A percentile compares a stretch with the other conserved stretches of the same genome.
phyloP scores from a whole-genome alignment of 2,888 invertebrate species.

The Aphidius colemani region DNA sequence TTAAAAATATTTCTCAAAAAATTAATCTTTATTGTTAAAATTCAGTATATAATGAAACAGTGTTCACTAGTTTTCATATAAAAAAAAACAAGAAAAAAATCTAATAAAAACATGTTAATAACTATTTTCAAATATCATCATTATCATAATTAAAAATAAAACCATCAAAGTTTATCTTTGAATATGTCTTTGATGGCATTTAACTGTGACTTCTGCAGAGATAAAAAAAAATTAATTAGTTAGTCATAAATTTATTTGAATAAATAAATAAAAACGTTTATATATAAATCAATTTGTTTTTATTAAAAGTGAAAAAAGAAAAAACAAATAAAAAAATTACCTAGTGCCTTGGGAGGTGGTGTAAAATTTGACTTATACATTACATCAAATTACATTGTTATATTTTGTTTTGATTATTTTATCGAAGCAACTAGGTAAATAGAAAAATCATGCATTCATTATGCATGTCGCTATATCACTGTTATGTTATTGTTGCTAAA shows the following conservation, averaged over 20 bases:
- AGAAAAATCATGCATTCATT: slow-evolving; percentile 53
- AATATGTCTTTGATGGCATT: slow-evolving; percentile 41
- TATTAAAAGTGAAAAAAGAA: slow-evolving; percentile 7
- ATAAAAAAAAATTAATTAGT: slow-evolving; percentile 44
- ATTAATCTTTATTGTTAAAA: neutral
- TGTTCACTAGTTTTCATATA: slow-evolving; percentile 19
- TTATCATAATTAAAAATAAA: slow-evolving; percentile 6
- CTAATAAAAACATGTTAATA: neutral
- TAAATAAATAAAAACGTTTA: slow-evolving; percentile 42
- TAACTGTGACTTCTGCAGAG: slow-evolving; percentile 41
- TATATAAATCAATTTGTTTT: slow-evolving; percentile 35
- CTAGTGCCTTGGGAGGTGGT: neutral
- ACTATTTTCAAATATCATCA: slow-evolving; percentile 1
- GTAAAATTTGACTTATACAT: neutral
- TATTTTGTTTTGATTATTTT: slow-evolving; percentile 45
- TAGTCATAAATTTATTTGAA: slow-evolving; percentile 43
- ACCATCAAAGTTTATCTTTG: slow-evolving; percentile 27
- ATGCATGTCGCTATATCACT: slow-evolving; percentile 53
- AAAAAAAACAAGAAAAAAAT: slow-evolving; percentile 1
- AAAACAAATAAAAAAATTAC: neutral
- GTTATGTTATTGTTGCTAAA: slow-evolving; percentile 44
- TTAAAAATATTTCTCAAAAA: neutral
- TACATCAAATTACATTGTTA: neutral
- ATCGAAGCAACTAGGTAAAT: slow-evolving; percentile 54
- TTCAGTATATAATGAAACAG: slow-evolving; percentile 13